These are phyloP conservation scores for Sciurus niger DNA, from an alignment of 2,113 vertebrate species.

Conservation along the genomic window DNA sequence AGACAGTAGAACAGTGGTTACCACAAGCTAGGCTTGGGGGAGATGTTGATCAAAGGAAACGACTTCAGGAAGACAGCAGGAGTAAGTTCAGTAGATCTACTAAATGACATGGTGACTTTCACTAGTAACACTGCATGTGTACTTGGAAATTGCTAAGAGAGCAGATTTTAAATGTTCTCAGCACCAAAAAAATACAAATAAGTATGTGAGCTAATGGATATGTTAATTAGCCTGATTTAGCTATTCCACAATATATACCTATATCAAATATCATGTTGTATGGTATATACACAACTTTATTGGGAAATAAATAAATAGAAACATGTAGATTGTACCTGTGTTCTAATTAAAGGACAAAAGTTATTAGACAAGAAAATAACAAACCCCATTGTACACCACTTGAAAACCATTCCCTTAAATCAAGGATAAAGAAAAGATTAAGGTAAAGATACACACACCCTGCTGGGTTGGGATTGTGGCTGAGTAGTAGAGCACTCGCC, in stretches of 20 bases:
- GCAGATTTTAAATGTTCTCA: background rate
- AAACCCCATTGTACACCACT: background rate
- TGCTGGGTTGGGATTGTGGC: too few species aligned
- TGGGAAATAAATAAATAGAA: background rate
- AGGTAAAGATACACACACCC: background rate
- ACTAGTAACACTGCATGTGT: background rate
- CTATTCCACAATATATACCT: background rate
- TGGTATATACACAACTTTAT: background rate
- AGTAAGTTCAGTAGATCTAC: background rate
- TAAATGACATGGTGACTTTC: background rate
- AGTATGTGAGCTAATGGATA: background rate
- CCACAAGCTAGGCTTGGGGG: background rate
- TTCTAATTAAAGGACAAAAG: conserved; percentile 50
- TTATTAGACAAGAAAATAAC: background rate
- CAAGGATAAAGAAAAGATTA: conserved; percentile 32
- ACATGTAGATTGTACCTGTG: background rate
- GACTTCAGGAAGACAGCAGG: background rate
- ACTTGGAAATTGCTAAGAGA: background rate
- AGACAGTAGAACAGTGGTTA: background rate
- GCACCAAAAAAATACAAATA: background rate
- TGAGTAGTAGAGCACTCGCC: too few species aligned
- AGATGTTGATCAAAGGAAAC: background rate
- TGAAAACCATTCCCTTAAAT: conserved; percentile 28
- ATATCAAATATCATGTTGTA: background rate
- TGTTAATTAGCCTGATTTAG: background rate